These are phyloP conservation scores for Parauchenoglanis ngamensis DNA, from an alignment of 2,797 vertebrate species.

Conservation along the genomic window DNA sequence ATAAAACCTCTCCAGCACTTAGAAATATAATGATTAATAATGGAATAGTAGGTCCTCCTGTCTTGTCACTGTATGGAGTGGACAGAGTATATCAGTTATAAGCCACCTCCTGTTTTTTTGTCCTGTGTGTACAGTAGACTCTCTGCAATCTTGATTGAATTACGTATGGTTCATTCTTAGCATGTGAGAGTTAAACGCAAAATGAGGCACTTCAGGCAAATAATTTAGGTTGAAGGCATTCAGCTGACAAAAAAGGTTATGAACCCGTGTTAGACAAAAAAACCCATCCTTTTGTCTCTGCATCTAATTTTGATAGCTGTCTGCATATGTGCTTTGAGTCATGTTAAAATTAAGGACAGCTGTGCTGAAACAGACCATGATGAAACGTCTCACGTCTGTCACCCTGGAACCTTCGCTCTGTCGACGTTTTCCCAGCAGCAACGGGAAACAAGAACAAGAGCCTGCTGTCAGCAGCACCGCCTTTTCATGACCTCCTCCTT, in stretches of 20 bases:
- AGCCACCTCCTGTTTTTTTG: neutral
- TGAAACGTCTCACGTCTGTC: slow-evolving; percentile 28
- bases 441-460: slow-evolving; percentile 34
- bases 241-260: neutral
- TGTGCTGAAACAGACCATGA: slow-evolving; percentile 24
- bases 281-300: slow-evolving; percentile 7
- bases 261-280: neutral
- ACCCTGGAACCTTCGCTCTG: slow-evolving; percentile 33
- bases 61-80: neutral
- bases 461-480: slow-evolving; percentile 4
- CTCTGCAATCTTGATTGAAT: neutral
- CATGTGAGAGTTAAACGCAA: neutral
- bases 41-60: neutral
- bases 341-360: slow-evolving; percentile 40
- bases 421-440: slow-evolving; percentile 21
- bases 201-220: neutral
- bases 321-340: slow-evolving; percentile 45
- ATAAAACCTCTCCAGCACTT: neutral
- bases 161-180: neutral
- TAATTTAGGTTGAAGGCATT: neutral
- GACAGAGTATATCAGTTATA: neutral
- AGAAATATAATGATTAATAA: neutral
- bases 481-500: slow-evolving; percentile 23
- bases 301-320: slow-evolving; percentile 29
- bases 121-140: neutral